Evolutionary conservation across 2,888 invertebrate species (phyloP).

Genomic region (Synanthedon formicaeformis): DNA sequence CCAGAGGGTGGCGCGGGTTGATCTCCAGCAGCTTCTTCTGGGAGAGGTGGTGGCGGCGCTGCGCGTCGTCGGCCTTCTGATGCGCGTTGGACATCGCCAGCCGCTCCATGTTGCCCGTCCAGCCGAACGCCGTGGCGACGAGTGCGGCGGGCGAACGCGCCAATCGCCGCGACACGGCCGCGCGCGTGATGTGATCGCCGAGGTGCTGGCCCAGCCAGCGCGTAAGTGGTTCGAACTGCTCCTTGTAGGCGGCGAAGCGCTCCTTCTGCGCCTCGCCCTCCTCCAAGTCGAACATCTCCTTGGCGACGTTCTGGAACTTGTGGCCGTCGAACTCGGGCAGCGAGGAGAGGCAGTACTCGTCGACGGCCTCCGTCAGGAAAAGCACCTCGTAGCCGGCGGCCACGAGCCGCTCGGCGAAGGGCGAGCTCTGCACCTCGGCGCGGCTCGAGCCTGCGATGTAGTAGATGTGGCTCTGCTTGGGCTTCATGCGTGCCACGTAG

Average conservation of each 20-base stretch:
- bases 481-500: constrained; percentile 95
- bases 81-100: constrained; percentile 96
- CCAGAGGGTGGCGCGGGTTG: constrained; percentile 96
- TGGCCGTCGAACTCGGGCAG: constrained; percentile 98
- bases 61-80: constrained; percentile 92
- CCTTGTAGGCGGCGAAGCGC: constrained; percentile 80
- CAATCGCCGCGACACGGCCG: constrained; percentile 87
- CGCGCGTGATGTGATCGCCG: constrained; percentile 82
- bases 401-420: constrained; percentile 94
- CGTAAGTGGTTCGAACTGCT: constrained; percentile 87
- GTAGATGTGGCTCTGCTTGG: constrained; percentile 93
- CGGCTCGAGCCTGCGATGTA: constrained; percentile 93
- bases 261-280: constrained; percentile 80
- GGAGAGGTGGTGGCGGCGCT: constrained; percentile 87
- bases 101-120: constrained; percentile 99
- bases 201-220: constrained; percentile 91
- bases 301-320: constrained; percentile 99
- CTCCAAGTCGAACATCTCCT: constrained; percentile 92
- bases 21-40: constrained; percentile 98
- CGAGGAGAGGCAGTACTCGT: constrained; percentile 96
- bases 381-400: constrained; percentile 96
- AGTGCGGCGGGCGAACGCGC: constrained; percentile 95
- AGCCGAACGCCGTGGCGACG: constrained; percentile 96
- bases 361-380: constrained; percentile 95
- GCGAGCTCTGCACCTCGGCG: constrained; percentile 87